Base-by-base conservation (phyloP, 1,140 invertebrate species). In the Drosophila azteca region DNA sequence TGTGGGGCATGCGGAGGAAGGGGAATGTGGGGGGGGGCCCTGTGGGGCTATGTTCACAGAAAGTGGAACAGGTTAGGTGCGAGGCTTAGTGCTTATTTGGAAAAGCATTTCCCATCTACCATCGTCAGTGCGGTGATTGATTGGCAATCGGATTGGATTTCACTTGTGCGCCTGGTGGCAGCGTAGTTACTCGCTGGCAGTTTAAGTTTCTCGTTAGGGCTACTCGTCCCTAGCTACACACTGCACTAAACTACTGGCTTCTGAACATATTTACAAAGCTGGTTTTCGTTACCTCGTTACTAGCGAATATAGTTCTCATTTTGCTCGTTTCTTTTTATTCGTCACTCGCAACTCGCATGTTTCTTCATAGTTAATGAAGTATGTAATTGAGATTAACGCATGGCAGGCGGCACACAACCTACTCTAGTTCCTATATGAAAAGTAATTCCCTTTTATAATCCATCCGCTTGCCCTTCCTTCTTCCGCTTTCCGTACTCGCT, bases 301-400 rank as follows among this genome's bases (percentile, higher is more conserved):
- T 31, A 31, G 7, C 7, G 29, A 20, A 20, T 1, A 20, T 20
- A 20, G 17, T 20, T 20, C 17, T 8, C 29, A 31, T 26, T 26
- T 7, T 31, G 6, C 29, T 31, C 29, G 29, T 1, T 8, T 8
- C 3, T 26, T 0, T 26, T 0, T 5, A 26, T 20, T 22, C 11
- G 20, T 15, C 13, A 49, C 20, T 62, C 48, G 64, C 29, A 26
- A 41, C 31, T 31, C 31, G 31, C 8, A 2, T 2, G 9, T 31
- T 9, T 31, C 7, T 9, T 3, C 22, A 61, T 31, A 15, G 64
- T 46, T 41, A 7, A 26, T 43, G 69, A 69, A 69, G 57, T 70
- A 69, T 66, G 58, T 70, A 70, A 70, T 70, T 70, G 52, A 70
- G 67, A 70, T 70, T 43, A 66, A 61, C 50, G 13, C 13, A 43